A percentile compares a stretch with the other conserved stretches of the same genome.
Conservation (phyloP, 1,140 invertebrate genomes). For the Penaeus japonicus region DNA sequence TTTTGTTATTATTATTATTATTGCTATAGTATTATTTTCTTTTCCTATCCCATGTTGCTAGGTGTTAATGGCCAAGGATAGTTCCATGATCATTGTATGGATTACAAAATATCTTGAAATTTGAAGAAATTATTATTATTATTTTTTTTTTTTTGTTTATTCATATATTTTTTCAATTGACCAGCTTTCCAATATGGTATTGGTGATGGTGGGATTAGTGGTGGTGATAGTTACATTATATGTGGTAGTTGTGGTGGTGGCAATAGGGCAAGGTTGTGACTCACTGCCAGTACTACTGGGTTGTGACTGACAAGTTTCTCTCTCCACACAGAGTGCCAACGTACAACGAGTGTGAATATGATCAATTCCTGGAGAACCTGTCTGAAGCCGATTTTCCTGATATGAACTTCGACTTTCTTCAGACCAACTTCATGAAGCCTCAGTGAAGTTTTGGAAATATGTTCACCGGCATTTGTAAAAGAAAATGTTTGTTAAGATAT, state of each 20-base stretch:
- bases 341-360: constrained; percentile 42
- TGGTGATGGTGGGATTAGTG: background rate
- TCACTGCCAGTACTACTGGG: constrained; percentile 8
- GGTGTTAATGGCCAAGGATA: no score
- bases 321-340: constrained; percentile 46
- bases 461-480: background rate
- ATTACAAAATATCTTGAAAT: no score
- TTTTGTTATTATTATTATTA: no score
- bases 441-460: constrained; percentile 26
- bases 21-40: no score
- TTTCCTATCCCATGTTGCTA: no score
- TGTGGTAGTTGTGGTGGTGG: constrained; percentile 29
- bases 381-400: constrained; percentile 43
- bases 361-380: constrained; percentile 44
- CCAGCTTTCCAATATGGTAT: background rate
- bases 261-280: background rate
- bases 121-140: no score
- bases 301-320: constrained; percentile 54
- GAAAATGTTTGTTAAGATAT: background rate
- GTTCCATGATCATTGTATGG: no score
- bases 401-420: constrained; percentile 51
- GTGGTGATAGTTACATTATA: background rate
- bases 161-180: background rate
- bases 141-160: no score
- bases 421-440: constrained; percentile 49